Evolutionary conservation across 2,888 invertebrate genomes (phyloP).

Genomic region (Acanthacorydalis orientalis): DNA sequence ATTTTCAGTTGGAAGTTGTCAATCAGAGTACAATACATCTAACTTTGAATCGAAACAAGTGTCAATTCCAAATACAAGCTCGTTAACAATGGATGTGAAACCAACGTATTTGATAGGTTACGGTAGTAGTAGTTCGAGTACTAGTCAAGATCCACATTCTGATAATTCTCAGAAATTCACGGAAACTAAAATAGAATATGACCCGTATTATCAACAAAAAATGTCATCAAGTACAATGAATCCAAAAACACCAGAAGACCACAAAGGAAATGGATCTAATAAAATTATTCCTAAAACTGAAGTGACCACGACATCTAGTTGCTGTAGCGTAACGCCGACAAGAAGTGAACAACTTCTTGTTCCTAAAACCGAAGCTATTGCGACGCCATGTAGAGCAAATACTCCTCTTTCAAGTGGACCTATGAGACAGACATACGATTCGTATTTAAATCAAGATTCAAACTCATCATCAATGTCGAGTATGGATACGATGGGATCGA

Average conservation of each 20-base stretch:
- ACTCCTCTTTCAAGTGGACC: slow-evolving; percentile 29
- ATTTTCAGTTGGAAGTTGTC: slow-evolving; percentile 18
- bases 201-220: slow-evolving; percentile 21
- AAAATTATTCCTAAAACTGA: slow-evolving; percentile 37
- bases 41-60: slow-evolving; percentile 2
- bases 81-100: slow-evolving; percentile 23
- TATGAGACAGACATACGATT: slow-evolving; percentile 37
- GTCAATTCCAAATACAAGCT: background rate
- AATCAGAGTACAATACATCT: slow-evolving; percentile 21
- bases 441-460: slow-evolving; percentile 50
- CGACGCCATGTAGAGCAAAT: slow-evolving; percentile 27
- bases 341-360: slow-evolving; percentile 39
- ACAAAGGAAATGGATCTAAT: slow-evolving; percentile 8
- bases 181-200: slow-evolving; percentile 18
- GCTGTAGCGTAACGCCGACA: slow-evolving; percentile 30
- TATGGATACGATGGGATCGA: slow-evolving; percentile 43
- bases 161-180: slow-evolving; percentile 5
- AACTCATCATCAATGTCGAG: slow-evolving; percentile 49
- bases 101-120: slow-evolving; percentile 26
- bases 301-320: slow-evolving; percentile 24
- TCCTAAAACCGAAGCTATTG: slow-evolving; percentile 44
- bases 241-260: slow-evolving; percentile 3
- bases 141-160: slow-evolving; percentile 11
- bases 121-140: slow-evolving; percentile 13
- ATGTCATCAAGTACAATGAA: slow-evolving; percentile 4